Evolutionary conservation across 2,797 vertebrate genomes (phyloP).

Genomic region (Halcyon badia): DNA sequence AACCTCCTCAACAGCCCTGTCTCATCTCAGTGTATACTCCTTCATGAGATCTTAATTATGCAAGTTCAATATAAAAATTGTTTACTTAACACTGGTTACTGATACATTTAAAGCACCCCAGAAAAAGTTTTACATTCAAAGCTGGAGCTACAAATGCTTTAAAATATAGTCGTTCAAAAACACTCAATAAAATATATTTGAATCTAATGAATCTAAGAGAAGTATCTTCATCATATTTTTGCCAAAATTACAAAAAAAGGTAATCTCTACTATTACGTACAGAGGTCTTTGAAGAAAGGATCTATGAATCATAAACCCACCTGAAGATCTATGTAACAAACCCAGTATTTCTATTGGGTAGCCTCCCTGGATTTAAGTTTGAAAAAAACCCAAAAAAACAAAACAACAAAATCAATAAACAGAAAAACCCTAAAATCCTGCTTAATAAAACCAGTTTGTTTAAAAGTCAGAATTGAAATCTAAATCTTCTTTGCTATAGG

Average conservation of each 20-base stretch:
- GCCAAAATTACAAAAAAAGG: not conserved
- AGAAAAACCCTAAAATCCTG: not conserved
- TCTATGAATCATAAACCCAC: not conserved
- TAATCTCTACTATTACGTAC: not conserved
- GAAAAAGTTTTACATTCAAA: not conserved
- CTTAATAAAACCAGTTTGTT: not conserved
- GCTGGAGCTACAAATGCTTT: not conserved
- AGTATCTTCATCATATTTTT: not conserved
- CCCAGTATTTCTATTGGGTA: not conserved
- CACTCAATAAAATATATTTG: not conserved
- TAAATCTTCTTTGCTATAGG: not conserved
- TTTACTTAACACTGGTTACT: not conserved
- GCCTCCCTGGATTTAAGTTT: not conserved
- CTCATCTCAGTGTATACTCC: not conserved
- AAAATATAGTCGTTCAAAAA: not conserved
- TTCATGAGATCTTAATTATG: not conserved
- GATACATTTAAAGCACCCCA: not conserved
- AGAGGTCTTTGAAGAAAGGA: not conserved
- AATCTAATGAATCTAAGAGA: not conserved
- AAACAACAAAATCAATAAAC: not conserved
- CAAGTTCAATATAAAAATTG: not conserved
- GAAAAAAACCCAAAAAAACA: not conserved
- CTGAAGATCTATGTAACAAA: not conserved
- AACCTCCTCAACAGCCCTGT: not conserved
- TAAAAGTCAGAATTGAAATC: not conserved